Percentiles rank a stretch among this genome's conserved stretches.
These are phyloP conservation scores for Rhabdophis nuchalis DNA, from an alignment of 2,797 vertebrate species.

Conservation along the genomic window DNA sequence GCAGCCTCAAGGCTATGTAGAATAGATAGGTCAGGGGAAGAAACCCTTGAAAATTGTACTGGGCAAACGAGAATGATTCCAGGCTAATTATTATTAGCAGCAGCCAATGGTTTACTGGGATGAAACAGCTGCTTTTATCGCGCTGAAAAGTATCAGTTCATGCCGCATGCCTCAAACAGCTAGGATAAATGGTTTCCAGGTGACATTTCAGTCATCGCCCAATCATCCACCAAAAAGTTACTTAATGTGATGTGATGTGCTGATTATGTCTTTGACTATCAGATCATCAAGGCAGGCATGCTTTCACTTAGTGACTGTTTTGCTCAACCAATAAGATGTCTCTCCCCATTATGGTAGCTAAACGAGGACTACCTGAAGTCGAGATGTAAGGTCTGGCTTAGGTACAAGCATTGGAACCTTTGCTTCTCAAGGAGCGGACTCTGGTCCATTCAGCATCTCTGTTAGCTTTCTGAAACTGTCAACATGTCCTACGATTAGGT, in stretches of 20 bases:
- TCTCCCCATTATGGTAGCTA: not conserved
- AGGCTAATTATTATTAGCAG: not conserved
- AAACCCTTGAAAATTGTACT: not conserved
- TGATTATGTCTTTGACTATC: not conserved
- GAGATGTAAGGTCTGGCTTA: not conserved
- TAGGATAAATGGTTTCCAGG: not conserved
- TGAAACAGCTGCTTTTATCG: not conserved
- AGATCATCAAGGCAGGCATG: not conserved
- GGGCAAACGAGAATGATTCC: not conserved
- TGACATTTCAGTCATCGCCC: not conserved
- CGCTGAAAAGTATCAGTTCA: not conserved
- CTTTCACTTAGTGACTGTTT: not conserved
- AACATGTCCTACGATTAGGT: not conserved
- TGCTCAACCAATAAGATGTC: not conserved
- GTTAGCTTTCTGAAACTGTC: not conserved
- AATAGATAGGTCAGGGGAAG: not conserved
- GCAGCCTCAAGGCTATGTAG: not conserved
- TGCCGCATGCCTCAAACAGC: not conserved
- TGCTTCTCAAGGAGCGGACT: not conserved
- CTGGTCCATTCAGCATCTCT: not conserved
- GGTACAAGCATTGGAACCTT: not conserved
- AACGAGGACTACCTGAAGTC: not conserved
- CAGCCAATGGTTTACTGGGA: not conserved
- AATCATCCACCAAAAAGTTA: not conserved
- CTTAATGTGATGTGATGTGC: not conserved